Conservation (phyloP, 1,140 invertebrate genomes). For the Steinernema feltiae region DNA sequence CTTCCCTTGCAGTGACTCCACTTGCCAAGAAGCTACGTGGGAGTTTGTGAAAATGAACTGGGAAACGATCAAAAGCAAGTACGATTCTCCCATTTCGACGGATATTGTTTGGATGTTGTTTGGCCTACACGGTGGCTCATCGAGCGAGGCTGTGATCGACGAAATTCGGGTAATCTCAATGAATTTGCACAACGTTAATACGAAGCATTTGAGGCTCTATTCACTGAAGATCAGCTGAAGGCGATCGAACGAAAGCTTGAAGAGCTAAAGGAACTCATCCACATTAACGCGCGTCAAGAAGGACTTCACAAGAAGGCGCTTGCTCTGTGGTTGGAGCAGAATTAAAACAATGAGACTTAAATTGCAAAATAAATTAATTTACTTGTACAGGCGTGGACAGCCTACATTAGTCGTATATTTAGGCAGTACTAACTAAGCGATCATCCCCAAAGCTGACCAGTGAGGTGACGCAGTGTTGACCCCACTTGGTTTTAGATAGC, state of each 20-base stretch:
- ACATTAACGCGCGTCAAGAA: neutral
- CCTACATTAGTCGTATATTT: too few species aligned
- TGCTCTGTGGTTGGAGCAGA: neutral
- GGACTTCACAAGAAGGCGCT: neutral
- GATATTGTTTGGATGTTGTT: neutral
- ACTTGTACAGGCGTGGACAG: too few species aligned
- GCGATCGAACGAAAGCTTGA: neutral
- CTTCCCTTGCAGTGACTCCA: neutral
- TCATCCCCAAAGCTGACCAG: too few species aligned
- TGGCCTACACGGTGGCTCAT: neutral
- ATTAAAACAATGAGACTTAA: too few species aligned
- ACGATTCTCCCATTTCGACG: neutral
- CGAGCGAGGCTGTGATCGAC: neutral
- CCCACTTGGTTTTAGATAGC: too few species aligned
- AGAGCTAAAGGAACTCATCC: neutral
- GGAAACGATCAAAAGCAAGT: neutral
- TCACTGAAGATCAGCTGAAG: neutral
- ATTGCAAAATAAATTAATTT: too few species aligned
- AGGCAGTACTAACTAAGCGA: too few species aligned
- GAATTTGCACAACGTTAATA: neutral
- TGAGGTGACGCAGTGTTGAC: too few species aligned
- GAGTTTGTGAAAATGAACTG: neutral
- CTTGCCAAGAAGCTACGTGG: neutral
- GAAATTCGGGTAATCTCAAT: neutral
- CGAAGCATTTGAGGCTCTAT: neutral